Evolutionary conservation across 2,113 vertebrate genomes (phyloP), one percentile per base, ranked within the genome.

Genomic region (Osmerus eperlanus): DNA sequence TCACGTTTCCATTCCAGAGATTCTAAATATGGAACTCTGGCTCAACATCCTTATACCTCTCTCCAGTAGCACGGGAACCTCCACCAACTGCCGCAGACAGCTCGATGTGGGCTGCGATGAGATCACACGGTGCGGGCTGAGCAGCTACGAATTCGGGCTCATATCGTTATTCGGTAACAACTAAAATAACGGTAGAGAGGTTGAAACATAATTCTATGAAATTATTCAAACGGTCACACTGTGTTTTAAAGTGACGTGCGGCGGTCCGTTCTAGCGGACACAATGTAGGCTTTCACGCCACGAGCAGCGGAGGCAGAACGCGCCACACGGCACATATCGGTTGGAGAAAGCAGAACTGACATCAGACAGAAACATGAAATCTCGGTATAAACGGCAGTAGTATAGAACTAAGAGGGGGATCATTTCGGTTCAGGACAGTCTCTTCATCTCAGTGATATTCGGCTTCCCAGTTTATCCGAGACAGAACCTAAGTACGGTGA

Each of bases 281-380:
- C 89, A 89, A 88, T 80, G 84, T 78, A 16, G 81, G 81, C 88
- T 90, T 89, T 89, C 82, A 88, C 77, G 54, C 72, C 28, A 29
- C 14, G 16, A 32, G 29, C 7, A 6, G 29, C 14, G 29, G 29
- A 36, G 62, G 41, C 41, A 11, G 41, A 47, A 12, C 41, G 41
- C 41, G 41, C 41, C 9, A 12, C 41, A 47, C 41, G 1, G 41
- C 9, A 47, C 41, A 47, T 47, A 2, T 47, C 9, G 41, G 7
- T 47, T 47, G 9, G 41, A 47, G 7, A 47, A 12, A 47, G 41
- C 41, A 47, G 41, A 47, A 11, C 8, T 9, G 41, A 47, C 41
- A 47, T 5, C 41, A 47, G 41, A 47, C 32, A 36, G 41, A 47
- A 11, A 12, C 41, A 47, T 47, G 41, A 47, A 47, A 47, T 47